Percentiles rank a stretch among this genome's conserved stretches.
These are phyloP conservation scores for Maccullochella peelii DNA, from an alignment of 2,113 vertebrate genomes.

Conservation along the genomic window DNA sequence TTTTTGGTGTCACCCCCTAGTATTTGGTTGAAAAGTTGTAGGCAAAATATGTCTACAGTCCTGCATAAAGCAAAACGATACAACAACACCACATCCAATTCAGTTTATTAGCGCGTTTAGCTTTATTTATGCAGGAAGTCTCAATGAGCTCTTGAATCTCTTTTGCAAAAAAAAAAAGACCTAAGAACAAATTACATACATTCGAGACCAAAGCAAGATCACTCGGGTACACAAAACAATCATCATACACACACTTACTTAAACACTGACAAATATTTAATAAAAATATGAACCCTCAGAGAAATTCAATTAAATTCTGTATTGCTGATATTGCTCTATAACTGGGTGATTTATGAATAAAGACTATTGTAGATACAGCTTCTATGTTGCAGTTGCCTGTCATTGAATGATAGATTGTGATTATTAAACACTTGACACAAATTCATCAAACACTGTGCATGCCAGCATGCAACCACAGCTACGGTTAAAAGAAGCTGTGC, in stretches of 20 bases:
- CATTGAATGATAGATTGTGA: constrained; percentile 13
- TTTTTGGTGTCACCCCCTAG: neutral
- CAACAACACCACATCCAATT: neutral
- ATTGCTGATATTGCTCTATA: neutral
- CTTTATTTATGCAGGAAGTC: neutral
- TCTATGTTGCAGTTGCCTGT: neutral
- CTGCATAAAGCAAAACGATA: neutral
- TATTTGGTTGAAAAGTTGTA: neutral
- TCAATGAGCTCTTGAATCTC: neutral
- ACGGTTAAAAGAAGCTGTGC: constrained; percentile 1
- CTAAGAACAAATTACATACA: neutral
- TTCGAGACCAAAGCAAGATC: neutral
- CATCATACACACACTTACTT: neutral
- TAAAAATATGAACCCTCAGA: neutral
- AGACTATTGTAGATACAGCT: neutral
- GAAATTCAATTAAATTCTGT: neutral
- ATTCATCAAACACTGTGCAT: constrained; percentile 8
- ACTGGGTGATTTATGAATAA: neutral
- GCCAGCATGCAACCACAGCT: neutral
- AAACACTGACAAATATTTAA: neutral
- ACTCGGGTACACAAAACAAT: neutral
- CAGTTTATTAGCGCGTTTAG: neutral
- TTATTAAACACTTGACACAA: constrained; percentile 19
- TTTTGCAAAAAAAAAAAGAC: neutral
- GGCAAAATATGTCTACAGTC: neutral